These are phyloP conservation scores for Digitonthophagus gazella DNA, from an alignment of 2,888 invertebrate genomes.

Conservation along the genomic window DNA sequence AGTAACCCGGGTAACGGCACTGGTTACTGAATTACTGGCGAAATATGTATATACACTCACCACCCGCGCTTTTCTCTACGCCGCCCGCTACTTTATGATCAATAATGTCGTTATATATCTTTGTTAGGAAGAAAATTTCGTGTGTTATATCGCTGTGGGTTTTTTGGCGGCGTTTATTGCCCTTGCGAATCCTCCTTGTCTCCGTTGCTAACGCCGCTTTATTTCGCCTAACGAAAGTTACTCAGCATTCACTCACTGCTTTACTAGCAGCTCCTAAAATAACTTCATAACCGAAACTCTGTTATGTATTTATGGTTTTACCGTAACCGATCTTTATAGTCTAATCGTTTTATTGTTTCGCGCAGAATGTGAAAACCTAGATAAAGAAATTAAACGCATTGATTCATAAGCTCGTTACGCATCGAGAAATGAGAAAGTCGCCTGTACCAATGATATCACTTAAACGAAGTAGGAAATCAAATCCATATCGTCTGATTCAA, in stretches of 20 bases:
- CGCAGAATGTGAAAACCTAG: too few relatives aligned
- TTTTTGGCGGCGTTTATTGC: background rate
- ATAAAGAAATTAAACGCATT: background rate
- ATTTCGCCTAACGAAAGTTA: background rate
- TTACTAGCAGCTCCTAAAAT: too few relatives aligned
- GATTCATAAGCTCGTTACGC: background rate
- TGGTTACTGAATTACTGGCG: constrained; percentile 21
- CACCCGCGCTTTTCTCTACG: background rate
- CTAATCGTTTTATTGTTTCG: too few relatives aligned
- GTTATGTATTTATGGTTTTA: too few relatives aligned
- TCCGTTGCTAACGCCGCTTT: background rate
- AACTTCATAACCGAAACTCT: too few relatives aligned
- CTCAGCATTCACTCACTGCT: background rate
- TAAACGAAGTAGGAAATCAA: background rate
- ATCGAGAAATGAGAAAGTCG: background rate
- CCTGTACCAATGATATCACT: background rate
- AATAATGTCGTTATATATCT: constrained; percentile 17
- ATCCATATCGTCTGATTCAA: background rate
- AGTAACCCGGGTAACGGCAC: constrained; percentile 44
- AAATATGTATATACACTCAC: constrained; percentile 19
- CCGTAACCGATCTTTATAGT: too few relatives aligned
- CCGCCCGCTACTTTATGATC: constrained; percentile 12
- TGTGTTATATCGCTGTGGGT: background rate
- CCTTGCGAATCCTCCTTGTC: background rate
- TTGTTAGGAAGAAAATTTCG: constrained; percentile 5